Evolutionary conservation across 1,140 invertebrate species (phyloP).

Genomic region (Gryllus bimaculatus): DNA sequence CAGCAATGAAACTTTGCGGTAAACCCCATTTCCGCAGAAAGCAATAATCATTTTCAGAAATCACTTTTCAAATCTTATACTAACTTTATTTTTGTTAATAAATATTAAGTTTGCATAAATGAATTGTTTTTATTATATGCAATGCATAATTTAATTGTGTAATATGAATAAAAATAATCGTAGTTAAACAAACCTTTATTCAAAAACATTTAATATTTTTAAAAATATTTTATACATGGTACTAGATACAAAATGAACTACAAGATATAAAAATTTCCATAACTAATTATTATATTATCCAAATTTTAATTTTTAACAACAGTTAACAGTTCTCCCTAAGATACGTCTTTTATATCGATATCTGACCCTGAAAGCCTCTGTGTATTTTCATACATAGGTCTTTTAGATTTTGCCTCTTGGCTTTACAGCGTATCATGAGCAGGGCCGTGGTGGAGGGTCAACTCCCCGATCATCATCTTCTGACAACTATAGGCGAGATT

Average conservation of each 20-base stretch:
- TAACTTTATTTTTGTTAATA: too few species aligned
- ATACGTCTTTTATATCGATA: too few species aligned
- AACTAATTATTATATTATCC: too few species aligned
- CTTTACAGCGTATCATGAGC: background rate
- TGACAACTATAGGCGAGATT: slow-evolving; percentile 40
- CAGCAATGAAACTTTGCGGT: too few species aligned
- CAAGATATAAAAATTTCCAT: background rate
- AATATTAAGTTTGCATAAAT: too few species aligned
- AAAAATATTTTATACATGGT: background rate
- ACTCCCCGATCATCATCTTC: slow-evolving; percentile 26
- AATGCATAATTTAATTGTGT: too few species aligned
- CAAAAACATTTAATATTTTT: background rate
- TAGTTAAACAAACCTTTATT: background rate
- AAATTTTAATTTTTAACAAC: background rate
- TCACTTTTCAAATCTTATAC: too few species aligned
- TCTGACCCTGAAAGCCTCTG: background rate
- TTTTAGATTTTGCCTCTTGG: background rate
- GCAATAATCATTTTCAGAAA: too few species aligned
- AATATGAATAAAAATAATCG: too few species aligned
- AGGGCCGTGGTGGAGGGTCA: slow-evolving; percentile 20
- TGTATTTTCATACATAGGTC: background rate
- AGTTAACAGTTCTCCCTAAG: background rate
- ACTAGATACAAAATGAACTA: background rate
- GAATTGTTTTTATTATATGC: too few species aligned
- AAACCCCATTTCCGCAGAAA: too few species aligned